Evolutionary conservation across 53 echinoderm and acorn worm genomes (phyloP).

Genomic region (Henricia sp.): DNA sequence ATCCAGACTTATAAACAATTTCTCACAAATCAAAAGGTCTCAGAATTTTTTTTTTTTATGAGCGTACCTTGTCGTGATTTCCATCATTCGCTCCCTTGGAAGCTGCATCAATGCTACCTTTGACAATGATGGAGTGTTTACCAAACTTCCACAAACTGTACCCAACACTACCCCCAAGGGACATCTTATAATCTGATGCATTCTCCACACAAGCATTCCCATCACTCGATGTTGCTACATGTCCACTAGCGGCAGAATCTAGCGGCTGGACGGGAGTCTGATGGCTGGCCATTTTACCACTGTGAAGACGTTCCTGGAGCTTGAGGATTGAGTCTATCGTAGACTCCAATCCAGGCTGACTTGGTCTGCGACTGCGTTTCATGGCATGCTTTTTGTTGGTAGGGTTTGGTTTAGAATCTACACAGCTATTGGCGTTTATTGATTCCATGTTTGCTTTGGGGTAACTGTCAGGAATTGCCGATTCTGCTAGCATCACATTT

Average conservation of each 20-base stretch:
- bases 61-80: constrained; percentile 27
- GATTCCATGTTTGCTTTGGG: too few relatives aligned
- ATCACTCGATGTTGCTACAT: background rate
- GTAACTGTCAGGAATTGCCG: too few relatives aligned
- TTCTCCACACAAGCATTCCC: constrained; percentile 25
- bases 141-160: constrained; percentile 72
- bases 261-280: constrained; percentile 42
- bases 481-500: too few relatives aligned
- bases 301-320: constrained; percentile 59
- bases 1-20: too few relatives aligned
- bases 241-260: background rate
- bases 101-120: constrained; percentile 43
- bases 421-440: too few relatives aligned
- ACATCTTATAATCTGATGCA: constrained; percentile 14
- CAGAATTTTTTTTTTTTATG: too few relatives aligned
- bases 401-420: background rate
- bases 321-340: constrained; percentile 64
- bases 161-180: constrained; percentile 30
- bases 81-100: background rate
- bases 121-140: constrained; percentile 45
- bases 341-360: constrained; percentile 34
- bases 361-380: too few relatives aligned
- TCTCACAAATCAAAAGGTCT: too few relatives aligned
- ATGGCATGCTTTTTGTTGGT: background rate
- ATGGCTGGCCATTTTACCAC: constrained; percentile 20